Conservation (phyloP, 2,888 invertebrate genomes). For the Phaedon cochleariae region DNA sequence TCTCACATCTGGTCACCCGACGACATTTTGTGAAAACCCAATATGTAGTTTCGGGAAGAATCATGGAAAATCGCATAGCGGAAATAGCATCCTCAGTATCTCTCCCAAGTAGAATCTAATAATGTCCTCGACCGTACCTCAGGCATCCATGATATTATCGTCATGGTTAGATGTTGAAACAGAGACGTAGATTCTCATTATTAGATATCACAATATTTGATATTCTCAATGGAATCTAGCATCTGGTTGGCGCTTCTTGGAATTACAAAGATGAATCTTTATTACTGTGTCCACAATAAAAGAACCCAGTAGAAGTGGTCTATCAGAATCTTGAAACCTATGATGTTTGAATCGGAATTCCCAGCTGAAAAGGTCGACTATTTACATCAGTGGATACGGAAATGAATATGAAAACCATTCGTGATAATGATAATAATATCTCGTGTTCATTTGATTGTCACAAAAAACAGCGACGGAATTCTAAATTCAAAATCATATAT, state of each 20-base stretch:
- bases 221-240: constrained; percentile 17
- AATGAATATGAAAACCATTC: too few relatives aligned
- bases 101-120: constrained; percentile 41
- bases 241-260: neutral
- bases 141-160: constrained; percentile 43
- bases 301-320: too few relatives aligned
- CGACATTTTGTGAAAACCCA: constrained; percentile 17
- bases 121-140: constrained; percentile 36
- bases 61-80: constrained; percentile 30
- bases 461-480: too few relatives aligned
- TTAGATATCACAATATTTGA: constrained; percentile 34
- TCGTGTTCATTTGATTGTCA: too few relatives aligned
- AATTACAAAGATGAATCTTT: neutral
- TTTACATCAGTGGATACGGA: too few relatives aligned
- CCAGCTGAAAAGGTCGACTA: too few relatives aligned
- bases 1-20: constrained; percentile 21
- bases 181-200: constrained; percentile 35
- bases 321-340: too few relatives aligned
- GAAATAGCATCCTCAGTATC: constrained; percentile 42
- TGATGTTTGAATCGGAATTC: too few relatives aligned
- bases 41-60: constrained; percentile 18
- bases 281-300: too few relatives aligned
- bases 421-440: too few relatives aligned
- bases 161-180: constrained; percentile 39
- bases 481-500: too few relatives aligned